A percentile compares a stretch with the other conserved stretches of the same genome.
These are phyloP conservation scores for Elysia crispata DNA, from an alignment of 2,888 invertebrate species.

Conservation along the genomic window DNA sequence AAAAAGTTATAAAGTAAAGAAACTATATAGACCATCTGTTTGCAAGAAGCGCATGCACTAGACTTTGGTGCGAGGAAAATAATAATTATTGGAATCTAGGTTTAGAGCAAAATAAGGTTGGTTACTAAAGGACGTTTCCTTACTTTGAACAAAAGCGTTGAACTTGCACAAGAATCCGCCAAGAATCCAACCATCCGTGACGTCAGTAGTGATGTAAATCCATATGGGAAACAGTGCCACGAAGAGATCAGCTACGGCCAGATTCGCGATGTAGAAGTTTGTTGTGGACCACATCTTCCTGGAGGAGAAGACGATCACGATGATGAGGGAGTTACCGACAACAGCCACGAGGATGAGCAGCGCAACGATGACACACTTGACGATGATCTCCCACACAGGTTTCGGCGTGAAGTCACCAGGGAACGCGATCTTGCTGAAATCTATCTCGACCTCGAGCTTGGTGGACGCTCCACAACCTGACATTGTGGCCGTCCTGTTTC, in stretches of 20 bases:
- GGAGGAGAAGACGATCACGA: slow-evolving; percentile 61
- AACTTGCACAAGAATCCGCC: slow-evolving; percentile 86
- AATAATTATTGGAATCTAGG: no score
- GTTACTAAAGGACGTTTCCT: slow-evolving; percentile 45
- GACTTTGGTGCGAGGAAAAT: no score
- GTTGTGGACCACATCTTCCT: slow-evolving; percentile 72
- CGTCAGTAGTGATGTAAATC: slow-evolving; percentile 86
- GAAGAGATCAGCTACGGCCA: slow-evolving; percentile 71
- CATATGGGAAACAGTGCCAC: slow-evolving; percentile 83
- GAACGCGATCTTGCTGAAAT: slow-evolving; percentile 56
- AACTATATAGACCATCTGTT: no score
- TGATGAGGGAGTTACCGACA: slow-evolving; percentile 65
- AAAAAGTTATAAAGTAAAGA: no score
- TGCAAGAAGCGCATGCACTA: no score
- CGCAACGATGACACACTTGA: slow-evolving; percentile 61
- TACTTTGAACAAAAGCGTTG: slow-evolving; percentile 88
- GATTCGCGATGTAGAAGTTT: slow-evolving; percentile 73
- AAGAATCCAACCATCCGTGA: slow-evolving; percentile 88
- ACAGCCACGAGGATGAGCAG: slow-evolving; percentile 56
- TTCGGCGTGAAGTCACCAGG: slow-evolving; percentile 53
- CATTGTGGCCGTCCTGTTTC: no score
- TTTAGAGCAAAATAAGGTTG: no score
- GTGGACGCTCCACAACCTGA: no score
- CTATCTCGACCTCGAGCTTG: slow-evolving; percentile 26
- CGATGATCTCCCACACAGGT: slow-evolving; percentile 60